A percentile compares a stretch with the other conserved stretches of the same genome.
Evolutionary conservation across 2,888 invertebrate genomes (phyloP).

Genomic region (Pantelozetes paolii): DNA sequence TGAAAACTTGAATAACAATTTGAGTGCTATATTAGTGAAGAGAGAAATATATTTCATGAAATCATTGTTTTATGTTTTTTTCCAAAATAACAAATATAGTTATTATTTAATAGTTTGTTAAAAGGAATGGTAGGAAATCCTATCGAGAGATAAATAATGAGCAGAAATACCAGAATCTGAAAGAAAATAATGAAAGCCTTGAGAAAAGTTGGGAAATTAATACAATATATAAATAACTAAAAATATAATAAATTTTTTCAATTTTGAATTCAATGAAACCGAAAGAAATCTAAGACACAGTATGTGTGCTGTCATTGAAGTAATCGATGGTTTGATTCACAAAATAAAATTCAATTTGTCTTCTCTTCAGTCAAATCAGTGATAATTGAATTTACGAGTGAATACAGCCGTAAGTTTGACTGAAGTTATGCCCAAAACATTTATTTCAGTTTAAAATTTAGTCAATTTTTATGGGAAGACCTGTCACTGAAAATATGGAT

Average conservation of each 20-base stretch:
- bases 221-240: neutral
- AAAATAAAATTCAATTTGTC: neutral
- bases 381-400: constrained; percentile 10
- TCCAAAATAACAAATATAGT: neutral
- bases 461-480: no score
- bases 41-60: neutral
- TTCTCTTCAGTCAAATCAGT: neutral
- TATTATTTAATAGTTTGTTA: neutral
- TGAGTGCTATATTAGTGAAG: neutral
- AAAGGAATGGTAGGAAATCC: neutral
- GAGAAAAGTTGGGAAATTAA: neutral
- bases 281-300: neutral
- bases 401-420: neutral
- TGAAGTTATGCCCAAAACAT: neutral
- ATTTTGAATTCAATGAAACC: neutral
- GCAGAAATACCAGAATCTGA: neutral
- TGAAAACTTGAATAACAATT: constrained; percentile 1
- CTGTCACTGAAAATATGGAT: no score
- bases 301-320: neutral
- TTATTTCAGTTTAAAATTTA: neutral
- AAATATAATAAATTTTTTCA: neutral
- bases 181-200: neutral
- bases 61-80: neutral
- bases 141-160: neutral
- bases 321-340: neutral